These are phyloP conservation scores for Caiman crocodilus DNA, from an alignment of 2,797 vertebrate genomes.

Conservation along the genomic window DNA sequence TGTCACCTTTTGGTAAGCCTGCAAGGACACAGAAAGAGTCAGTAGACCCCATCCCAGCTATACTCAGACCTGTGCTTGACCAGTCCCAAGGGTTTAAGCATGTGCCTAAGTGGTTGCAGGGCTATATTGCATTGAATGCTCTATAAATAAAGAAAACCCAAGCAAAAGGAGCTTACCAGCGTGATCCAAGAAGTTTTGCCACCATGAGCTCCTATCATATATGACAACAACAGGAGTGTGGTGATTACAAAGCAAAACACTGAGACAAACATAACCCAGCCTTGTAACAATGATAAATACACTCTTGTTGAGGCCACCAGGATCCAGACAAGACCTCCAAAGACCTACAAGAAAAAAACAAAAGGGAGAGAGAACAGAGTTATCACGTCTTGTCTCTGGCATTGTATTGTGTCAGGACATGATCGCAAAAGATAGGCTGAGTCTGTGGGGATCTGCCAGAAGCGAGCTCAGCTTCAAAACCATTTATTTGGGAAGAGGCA, in stretches of 20 bases:
- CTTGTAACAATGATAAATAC: slow-evolving; percentile 62
- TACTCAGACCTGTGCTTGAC: background rate
- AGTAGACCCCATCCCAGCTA: background rate
- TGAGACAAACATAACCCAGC: slow-evolving; percentile 94
- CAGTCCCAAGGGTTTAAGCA: background rate
- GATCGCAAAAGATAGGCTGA: background rate
- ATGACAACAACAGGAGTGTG: slow-evolving; percentile 81
- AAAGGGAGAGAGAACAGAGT: background rate
- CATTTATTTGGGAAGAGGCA: background rate
- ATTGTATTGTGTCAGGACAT: background rate
- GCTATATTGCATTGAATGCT: background rate
- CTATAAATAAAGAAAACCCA: background rate
- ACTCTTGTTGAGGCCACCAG: slow-evolving; percentile 85
- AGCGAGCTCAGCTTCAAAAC: background rate
- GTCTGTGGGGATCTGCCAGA: background rate
- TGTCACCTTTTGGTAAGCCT: background rate
- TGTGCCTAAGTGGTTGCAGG: background rate
- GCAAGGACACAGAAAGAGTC: background rate
- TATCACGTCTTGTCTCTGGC: background rate
- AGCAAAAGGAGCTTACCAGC: slow-evolving; percentile 75
- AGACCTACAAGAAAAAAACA: slow-evolving; percentile 70
- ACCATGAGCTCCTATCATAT: slow-evolving; percentile 75
- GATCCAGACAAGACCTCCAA: slow-evolving; percentile 94
- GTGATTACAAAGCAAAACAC: slow-evolving; percentile 90
- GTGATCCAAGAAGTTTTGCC: slow-evolving; percentile 75